A percentile compares a stretch with the other conserved stretches of the same genome.
Conservation (phyloP, 2,797 vertebrate species). For the Catamblyrhynchus diadema region DNA sequence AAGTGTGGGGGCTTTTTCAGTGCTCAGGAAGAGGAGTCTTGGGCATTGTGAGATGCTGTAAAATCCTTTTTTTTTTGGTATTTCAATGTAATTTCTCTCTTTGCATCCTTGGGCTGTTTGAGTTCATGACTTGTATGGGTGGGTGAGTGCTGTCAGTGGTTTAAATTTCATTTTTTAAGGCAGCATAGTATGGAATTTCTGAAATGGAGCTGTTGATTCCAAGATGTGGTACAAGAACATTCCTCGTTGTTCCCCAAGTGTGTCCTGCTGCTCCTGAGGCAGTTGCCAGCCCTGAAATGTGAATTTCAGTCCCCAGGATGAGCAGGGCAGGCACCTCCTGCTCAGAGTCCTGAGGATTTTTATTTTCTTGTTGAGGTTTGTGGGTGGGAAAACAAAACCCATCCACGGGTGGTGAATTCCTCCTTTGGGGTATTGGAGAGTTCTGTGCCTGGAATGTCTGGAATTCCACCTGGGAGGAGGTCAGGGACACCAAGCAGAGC, state of each 20-base stretch:
- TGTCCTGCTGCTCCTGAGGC: not conserved
- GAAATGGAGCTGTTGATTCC: not conserved
- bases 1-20: not conserved
- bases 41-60: not conserved
- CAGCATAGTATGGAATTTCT: rapidly evolving
- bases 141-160: not conserved
- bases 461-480: not conserved
- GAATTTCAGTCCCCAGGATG: not conserved
- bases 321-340: not conserved
- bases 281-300: not conserved
- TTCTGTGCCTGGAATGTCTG: not conserved
- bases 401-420: rapidly evolving
- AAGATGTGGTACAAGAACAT: not conserved
- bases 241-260: rapidly evolving
- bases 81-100: not conserved
- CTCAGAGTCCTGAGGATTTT: not conserved
- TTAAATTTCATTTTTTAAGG: not conserved
- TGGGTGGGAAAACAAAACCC: no score
- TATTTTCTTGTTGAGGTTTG: not conserved
- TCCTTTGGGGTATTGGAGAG: not conserved
- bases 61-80: not conserved
- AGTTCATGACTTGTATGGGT: not conserved
- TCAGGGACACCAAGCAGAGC: rapidly evolving
- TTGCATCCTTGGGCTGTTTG: not conserved
- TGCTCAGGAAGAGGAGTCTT: not conserved